Evolutionary conservation across 2,797 vertebrate species (phyloP).

Genomic region (Phataginus tricuspis): DNA sequence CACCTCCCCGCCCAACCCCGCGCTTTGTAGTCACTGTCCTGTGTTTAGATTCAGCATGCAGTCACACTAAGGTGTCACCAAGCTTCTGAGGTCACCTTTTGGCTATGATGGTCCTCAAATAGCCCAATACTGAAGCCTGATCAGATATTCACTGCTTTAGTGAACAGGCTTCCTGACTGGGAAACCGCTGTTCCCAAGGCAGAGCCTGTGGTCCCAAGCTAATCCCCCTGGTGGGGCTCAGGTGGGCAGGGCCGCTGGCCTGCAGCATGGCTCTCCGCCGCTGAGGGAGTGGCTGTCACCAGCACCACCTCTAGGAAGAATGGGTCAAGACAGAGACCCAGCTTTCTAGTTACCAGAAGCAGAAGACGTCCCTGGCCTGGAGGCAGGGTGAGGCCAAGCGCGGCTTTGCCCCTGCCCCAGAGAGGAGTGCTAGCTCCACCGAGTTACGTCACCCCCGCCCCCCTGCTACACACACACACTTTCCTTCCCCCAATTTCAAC

Average conservation of each 20-base stretch:
- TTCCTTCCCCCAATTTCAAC: background rate
- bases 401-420: background rate
- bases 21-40: background rate
- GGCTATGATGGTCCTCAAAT: background rate
- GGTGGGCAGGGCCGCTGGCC: background rate
- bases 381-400: background rate
- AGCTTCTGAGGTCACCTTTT: background rate
- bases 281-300: background rate
- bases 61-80: background rate
- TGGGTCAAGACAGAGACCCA: background rate
- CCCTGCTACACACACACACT: rapidly evolving
- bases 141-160: background rate
- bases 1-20: rapidly evolving
- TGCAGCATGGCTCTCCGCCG: background rate
- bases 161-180: background rate
- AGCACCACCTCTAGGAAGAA: background rate
- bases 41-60: background rate
- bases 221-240: background rate
- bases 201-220: background rate
- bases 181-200: background rate
- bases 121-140: background rate
- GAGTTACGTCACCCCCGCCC: background rate
- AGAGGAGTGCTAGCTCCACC: background rate
- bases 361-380: background rate
- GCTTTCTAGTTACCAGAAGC: background rate